Evolutionary conservation across 2,113 vertebrate species (phyloP), one percentile per base, ranked within the genome.

Genomic region (Oreocharis arfaki): DNA sequence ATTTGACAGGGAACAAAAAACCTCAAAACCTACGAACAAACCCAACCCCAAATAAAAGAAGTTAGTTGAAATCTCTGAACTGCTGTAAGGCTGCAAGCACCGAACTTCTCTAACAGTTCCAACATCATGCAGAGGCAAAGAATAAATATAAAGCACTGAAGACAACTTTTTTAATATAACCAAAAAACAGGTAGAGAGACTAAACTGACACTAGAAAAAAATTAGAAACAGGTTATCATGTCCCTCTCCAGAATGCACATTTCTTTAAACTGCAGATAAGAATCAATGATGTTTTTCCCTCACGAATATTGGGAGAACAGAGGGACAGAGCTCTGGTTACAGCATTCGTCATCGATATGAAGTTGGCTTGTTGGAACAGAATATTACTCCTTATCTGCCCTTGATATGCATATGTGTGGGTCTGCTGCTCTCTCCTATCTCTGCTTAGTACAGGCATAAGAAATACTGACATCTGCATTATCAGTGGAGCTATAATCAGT

Each of bases 311-410:
- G 2, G 11, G 52, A 70, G 28, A 33, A 59, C n/a, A 63, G 30
- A 6, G 16, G 21, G 32, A 39, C 18, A 30, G 20, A 70, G 39
- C 33, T 61, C 50, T 26, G n/a, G 50, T 18, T 42, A 28, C 33
- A 30, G 22, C 0, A 0, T 20, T 70, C 6, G 9, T 33, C 49
- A 64, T 15, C 0, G 0, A 39, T 39, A 60, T 4, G 39, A 68
- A 85, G 44, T 3, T 59, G 47, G 35, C 33, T 84, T 78, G 30
- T 8, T 71, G 52, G 56, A 75, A 60, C 3, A 39, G 42, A 90
- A 27, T 19, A 35, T 68, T 64, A 5, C 19, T 67, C n/a, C 47
- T 95, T 79, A 30, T 59, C 53, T 68, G 23, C 23, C 79, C 79
- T 76, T 3, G 4, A 15, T 73, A 73, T 2, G 13, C 5, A 9